phyloP scores from a whole-genome alignment of 1,140 invertebrate species.

The Drosophila erecta region DNA sequence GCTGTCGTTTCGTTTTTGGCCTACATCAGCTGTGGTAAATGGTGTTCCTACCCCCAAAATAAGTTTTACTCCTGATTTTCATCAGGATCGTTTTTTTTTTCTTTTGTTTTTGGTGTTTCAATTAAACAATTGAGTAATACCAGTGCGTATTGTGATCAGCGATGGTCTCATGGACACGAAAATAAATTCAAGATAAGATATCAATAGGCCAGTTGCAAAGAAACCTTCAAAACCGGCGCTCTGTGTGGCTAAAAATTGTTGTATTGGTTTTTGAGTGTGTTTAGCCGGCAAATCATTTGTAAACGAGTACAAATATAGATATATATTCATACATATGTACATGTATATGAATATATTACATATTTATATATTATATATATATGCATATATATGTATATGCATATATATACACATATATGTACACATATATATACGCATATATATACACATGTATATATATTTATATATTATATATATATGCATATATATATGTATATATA shows the following conservation, averaged over 20 bases:
- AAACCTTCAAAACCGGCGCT: no score
- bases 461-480: no score
- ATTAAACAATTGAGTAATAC: slow-evolving; percentile 19
- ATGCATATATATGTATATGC: no score
- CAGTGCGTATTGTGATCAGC: slow-evolving; percentile 26
- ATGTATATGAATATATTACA: no score
- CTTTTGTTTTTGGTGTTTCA: background rate
- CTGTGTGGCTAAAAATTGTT: no score
- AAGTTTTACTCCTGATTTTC: background rate
- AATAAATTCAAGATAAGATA: slow-evolving; percentile 27
- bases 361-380: no score
- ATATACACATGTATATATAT: no score
- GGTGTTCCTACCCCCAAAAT: background rate
- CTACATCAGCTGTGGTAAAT: slow-evolving; percentile 69
- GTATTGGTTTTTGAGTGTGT: background rate
- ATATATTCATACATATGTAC: no score
- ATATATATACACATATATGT: no score
- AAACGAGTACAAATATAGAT: no score
- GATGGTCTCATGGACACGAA: slow-evolving; percentile 13
- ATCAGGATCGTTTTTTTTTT: background rate
- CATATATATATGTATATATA: no score
- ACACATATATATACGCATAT: no score
- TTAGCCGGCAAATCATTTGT: background rate
- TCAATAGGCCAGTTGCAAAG: background rate
- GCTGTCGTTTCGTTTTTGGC: slow-evolving; percentile 54